Evolutionary conservation across 2,113 vertebrate genomes (phyloP).

Genomic region (Prinia subflava): DNA sequence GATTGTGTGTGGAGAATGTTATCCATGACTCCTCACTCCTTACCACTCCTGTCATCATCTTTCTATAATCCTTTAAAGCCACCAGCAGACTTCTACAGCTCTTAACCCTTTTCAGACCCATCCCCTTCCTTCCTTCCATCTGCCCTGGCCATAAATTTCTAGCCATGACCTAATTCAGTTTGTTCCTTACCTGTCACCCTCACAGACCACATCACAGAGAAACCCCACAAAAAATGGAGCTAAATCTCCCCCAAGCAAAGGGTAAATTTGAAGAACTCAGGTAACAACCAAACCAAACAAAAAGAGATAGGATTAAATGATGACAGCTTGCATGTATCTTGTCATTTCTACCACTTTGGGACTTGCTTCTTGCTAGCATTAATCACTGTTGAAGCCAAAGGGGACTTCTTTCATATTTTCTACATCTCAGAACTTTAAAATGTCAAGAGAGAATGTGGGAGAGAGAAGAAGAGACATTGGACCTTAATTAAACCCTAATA

Average conservation of each 20-base stretch:
- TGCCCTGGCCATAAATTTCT: not conserved
- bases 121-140: not conserved
- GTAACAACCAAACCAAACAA: not conserved
- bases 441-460: not conserved
- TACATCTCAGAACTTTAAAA: not conserved
- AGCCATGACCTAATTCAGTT: not conserved
- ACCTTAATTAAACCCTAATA: not conserved
- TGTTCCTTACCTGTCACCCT: not conserved
- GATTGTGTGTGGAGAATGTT: not conserved
- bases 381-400: constrained; percentile 6
- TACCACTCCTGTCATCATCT: not conserved
- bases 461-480: not conserved
- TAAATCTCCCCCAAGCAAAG: not conserved
- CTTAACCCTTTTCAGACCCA: not conserved
- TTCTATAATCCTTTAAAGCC: not conserved
- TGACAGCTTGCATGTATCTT: constrained; percentile 6
- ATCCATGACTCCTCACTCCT: not conserved
- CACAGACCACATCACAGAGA: not conserved
- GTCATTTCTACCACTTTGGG: not conserved
- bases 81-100: not conserved
- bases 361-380: not conserved
- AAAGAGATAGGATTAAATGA: not conserved
- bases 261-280: not conserved
- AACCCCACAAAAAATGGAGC: not conserved
- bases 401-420: not conserved